Conservation (phyloP, 1,140 invertebrate genomes). For the Brachystomella parvula region DNA sequence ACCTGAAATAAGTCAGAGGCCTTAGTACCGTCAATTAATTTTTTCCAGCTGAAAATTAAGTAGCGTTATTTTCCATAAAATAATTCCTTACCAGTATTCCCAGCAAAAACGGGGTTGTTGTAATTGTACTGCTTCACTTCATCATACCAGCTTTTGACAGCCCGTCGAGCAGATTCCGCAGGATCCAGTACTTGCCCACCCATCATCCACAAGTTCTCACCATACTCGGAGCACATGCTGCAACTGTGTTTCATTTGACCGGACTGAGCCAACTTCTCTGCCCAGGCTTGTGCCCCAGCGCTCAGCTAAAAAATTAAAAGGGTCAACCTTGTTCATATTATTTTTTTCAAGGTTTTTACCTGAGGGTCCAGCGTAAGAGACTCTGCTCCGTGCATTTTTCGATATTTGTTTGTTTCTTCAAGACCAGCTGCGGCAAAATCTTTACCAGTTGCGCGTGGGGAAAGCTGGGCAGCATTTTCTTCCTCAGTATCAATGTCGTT, state of each 20-base stretch:
- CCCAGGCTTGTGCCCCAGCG: background rate
- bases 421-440: background rate
- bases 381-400: background rate
- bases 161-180: slow-evolving; percentile 14
- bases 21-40: background rate
- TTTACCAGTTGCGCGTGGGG: background rate
- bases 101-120: slow-evolving; percentile 16
- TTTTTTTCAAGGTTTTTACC: background rate
- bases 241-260: background rate
- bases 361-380: background rate
- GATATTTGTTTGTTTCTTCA: background rate
- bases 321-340: no score
- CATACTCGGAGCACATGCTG: background rate
- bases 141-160: slow-evolving; percentile 21
- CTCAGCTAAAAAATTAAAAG: slow-evolving; percentile 9
- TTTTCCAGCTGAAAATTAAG: background rate
- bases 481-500: background rate
- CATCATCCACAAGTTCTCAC: slow-evolving; percentile 23
- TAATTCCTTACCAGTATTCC: slow-evolving; percentile 3
- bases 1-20: background rate
- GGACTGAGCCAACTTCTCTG: background rate
- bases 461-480: background rate
- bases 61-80: no score
- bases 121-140: slow-evolving; percentile 21
- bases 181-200: slow-evolving; percentile 7